Evolutionary conservation across 2,797 vertebrate species (phyloP), one percentile per base, ranked within the genome.

Genomic region (Aotus griseimembra): DNA sequence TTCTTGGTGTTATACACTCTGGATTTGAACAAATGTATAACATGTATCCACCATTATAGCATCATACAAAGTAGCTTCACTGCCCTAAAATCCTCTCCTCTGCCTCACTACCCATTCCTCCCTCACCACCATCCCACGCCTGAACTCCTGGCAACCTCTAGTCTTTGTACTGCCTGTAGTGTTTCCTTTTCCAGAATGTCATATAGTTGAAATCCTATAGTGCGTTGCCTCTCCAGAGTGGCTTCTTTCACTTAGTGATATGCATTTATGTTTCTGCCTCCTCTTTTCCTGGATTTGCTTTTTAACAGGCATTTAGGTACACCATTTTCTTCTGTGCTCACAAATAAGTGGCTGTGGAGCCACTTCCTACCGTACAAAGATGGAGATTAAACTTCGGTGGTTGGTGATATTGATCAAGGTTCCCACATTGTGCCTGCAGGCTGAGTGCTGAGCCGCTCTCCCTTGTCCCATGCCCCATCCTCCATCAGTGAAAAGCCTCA

Each of bases 221-320:
- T 48, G 19, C 55, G 8, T 55, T 1, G 0, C 39, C 48, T 33
- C 79, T 55, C 55, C 39, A 13, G 36, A 64, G 30, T 64, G 52
- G 33, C 24, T 39, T 72, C 50, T 50, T 52, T 46, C 13, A 64
- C 77, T 64, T 57, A 46, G 22, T 36, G 24, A 9, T 46, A 24
- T 26, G 14, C n/a, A 58, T 1, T 22, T 76, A n/a, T 0, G 1
- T 44, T 61, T 19, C 48, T 41, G 24, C 41, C 12, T 4, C 19
- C 57, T n/a, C 48, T 88, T 82, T 55, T 92, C 28, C 44, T 19
- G n/a, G 17, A 52, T 84, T 55, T 48, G 36, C 58, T 72, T 70
- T 55, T 48, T 58, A 67, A 73, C 26, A 57, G n/a, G 76, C 82
- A 50, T 67, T 36, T 24, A 1, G 44, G 33, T 8, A 2, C 8